Percentiles rank a stretch among this genome's conserved stretches.
phyloP scores from a whole-genome alignment of 2,797 vertebrate genomes.

The Leucoraja ocellata region DNA sequence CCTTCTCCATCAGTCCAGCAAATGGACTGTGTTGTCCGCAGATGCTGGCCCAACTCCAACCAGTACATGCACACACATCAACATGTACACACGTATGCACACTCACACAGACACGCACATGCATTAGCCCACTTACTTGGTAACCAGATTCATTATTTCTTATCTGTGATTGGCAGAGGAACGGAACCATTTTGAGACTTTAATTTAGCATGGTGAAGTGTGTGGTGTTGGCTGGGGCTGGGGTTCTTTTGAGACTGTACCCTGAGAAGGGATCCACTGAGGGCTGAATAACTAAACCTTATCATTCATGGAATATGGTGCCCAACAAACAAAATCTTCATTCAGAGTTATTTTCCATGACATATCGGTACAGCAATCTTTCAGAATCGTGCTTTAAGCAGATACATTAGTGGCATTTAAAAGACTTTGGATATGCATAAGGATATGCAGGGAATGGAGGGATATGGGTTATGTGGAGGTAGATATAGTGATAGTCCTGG shows the following conservation, averaged over 20 bases:
- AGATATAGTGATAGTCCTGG: too few species aligned
- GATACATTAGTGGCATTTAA: too few species aligned
- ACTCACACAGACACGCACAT: not conserved
- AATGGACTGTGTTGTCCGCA: not conserved
- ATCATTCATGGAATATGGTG: too few species aligned
- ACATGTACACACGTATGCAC: not conserved
- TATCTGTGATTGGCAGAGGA: not conserved
- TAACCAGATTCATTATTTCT: not conserved
- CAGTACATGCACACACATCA: not conserved
- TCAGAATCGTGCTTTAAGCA: not conserved
- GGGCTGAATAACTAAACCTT: too few species aligned
- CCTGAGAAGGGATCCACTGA: too few species aligned
- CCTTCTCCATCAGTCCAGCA: too few species aligned
- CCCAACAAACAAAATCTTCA: not conserved
- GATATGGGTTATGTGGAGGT: too few species aligned
- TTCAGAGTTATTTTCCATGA: not conserved
- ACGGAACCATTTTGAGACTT: not conserved
- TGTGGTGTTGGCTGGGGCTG: not conserved
- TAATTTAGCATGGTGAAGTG: not conserved
- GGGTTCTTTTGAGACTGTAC: too few species aligned
- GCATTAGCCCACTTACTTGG: not conserved
- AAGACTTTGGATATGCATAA: too few species aligned
- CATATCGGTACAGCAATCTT: not conserved
- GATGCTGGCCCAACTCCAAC: not conserved
- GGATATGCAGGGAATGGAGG: too few species aligned